phyloP scores from a whole-genome alignment of 2,888 invertebrate species.

The Leuctra nigra region DNA sequence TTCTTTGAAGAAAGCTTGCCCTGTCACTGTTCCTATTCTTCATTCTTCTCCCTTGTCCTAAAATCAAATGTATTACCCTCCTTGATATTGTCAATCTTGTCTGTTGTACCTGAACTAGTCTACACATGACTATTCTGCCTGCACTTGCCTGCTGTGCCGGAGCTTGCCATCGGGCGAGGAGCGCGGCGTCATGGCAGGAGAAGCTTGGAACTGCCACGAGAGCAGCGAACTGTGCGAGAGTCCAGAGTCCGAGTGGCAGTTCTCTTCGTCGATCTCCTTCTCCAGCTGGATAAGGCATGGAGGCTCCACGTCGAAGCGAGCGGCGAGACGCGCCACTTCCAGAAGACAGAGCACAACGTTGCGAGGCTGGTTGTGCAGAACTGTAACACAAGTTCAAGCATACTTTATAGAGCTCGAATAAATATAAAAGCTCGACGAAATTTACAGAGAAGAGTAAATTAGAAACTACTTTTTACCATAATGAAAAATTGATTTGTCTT shows the following conservation, averaged over 20 bases:
- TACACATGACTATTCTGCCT: too few relatives aligned
- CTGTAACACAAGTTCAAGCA: slow-evolving; percentile 46
- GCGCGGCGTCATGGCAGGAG: slow-evolving; percentile 40
- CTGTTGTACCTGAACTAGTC: too few relatives aligned
- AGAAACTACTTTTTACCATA: too few relatives aligned
- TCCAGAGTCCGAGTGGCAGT: slow-evolving; percentile 49
- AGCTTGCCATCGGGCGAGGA: slow-evolving; percentile 42
- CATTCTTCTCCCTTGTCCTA: too few relatives aligned
- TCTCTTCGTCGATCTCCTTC: slow-evolving; percentile 73
- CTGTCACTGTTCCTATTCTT: too few relatives aligned
- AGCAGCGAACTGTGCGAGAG: slow-evolving; percentile 49
- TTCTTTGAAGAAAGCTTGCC: too few relatives aligned
- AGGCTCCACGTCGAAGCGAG: slow-evolving; percentile 70
- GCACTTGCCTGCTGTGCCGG: slow-evolving; percentile 46
- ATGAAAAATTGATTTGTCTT: too few relatives aligned
- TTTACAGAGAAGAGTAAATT: too few relatives aligned
- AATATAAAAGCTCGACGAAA: too few relatives aligned
- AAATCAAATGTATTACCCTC: too few relatives aligned
- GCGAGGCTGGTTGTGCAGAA: slow-evolving; percentile 74
- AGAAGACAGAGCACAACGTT: slow-evolving; percentile 78
- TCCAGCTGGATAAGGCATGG: slow-evolving; percentile 76
- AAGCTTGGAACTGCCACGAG: slow-evolving; percentile 62
- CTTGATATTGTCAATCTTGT: too few relatives aligned
- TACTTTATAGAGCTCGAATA: too few relatives aligned
- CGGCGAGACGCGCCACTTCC: slow-evolving; percentile 77